Evolutionary conservation across 2,888 invertebrate species (phyloP).

Genomic region (Pteria penguin): DNA sequence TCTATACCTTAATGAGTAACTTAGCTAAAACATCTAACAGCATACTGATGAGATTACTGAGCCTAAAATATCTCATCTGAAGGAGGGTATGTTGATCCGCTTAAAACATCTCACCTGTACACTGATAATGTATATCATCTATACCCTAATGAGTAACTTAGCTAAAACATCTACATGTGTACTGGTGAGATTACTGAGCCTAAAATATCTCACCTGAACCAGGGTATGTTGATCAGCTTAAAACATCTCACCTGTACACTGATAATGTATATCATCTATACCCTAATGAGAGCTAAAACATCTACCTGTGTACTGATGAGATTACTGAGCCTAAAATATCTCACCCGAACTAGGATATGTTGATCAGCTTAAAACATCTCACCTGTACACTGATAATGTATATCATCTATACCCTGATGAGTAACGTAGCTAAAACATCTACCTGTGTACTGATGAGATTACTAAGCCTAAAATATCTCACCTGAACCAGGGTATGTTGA

Average conservation of each 20-base stretch:
- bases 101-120: constrained; percentile 52
- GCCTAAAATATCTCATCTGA: too few species aligned
- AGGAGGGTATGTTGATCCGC: neutral
- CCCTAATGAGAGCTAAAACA: too few species aligned
- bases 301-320: neutral
- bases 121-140: constrained; percentile 54
- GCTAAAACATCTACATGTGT: too few species aligned
- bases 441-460: constrained; percentile 62
- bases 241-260: constrained; percentile 54
- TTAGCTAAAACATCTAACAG: too few species aligned
- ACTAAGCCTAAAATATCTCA: constrained; percentile 57
- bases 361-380: neutral
- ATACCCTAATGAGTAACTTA: neutral
- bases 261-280: constrained; percentile 51
- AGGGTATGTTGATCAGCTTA: neutral
- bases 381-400: constrained; percentile 62
- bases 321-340: neutral
- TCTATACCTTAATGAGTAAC: neutral
- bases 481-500: too few species aligned
- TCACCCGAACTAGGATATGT: too few species aligned
- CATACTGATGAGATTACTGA: neutral
- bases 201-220: too few species aligned
- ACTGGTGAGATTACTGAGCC: neutral
- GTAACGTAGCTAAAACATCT: constrained; percentile 62
- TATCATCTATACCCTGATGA: constrained; percentile 29